Conservation (phyloP, 2,888 invertebrate genomes). For the Drosophila percnosoma region DNA sequence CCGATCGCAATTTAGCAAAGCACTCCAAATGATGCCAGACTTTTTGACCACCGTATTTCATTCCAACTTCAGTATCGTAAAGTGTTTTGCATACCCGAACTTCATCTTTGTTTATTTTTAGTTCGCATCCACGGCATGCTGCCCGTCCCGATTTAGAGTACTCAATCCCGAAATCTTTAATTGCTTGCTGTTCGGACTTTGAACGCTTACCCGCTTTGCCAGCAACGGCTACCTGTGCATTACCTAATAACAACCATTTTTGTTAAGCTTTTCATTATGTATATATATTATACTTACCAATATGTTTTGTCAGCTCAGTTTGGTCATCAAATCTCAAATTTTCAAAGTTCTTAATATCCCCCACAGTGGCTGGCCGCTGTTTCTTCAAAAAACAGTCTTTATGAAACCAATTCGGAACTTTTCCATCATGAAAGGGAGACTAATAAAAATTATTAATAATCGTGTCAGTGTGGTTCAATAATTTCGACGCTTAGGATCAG, state of each 20-base stretch:
- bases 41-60: constrained; percentile 92
- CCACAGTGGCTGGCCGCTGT: constrained; percentile 89
- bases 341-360: constrained; percentile 93
- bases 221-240: constrained; percentile 36
- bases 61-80: constrained; percentile 91
- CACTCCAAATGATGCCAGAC: constrained; percentile 97
- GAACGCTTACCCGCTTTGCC: constrained; percentile 80
- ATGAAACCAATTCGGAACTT: constrained; percentile 95
- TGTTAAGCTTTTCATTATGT: background rate
- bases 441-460: constrained; percentile 83
- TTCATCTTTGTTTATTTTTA: constrained; percentile 91
- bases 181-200: constrained; percentile 82
- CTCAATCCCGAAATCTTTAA: constrained; percentile 91
- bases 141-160: constrained; percentile 94
- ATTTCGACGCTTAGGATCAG: background rate
- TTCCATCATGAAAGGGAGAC: constrained; percentile 95
- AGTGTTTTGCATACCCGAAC: constrained; percentile 93
- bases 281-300: constrained; percentile 86
- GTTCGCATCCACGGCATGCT: constrained; percentile 92
- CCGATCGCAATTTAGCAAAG: constrained; percentile 90
- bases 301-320: constrained; percentile 88
- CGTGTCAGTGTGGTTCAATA: background rate
- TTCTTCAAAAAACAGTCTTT: constrained; percentile 93
- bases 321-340: constrained; percentile 94
- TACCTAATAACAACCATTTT: constrained; percentile 44